These are phyloP conservation scores for Pyrgus malvae DNA, from an alignment of 2,888 invertebrate genomes.

Conservation along the genomic window DNA sequence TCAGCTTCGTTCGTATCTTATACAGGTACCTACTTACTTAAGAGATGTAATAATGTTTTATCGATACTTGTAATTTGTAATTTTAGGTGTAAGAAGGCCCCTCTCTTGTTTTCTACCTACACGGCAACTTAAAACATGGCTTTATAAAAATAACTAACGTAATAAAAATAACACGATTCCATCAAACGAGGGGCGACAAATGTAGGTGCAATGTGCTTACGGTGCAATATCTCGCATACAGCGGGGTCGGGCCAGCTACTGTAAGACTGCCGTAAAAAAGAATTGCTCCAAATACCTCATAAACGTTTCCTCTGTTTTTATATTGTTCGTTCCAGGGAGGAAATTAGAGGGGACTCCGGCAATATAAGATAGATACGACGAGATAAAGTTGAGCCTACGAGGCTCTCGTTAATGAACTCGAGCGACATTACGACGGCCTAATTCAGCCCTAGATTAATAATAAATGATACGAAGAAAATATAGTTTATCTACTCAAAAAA, in stretches of 20 bases:
- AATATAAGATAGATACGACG: background rate
- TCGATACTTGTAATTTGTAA: too few relatives aligned
- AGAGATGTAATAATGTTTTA: too few relatives aligned
- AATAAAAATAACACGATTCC: background rate
- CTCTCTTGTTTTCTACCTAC: too few relatives aligned
- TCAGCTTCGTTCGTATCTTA: too few relatives aligned
- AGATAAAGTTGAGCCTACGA: background rate
- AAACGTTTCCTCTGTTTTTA: conserved; percentile 5
- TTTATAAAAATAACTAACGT: background rate
- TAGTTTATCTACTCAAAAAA: too few relatives aligned
- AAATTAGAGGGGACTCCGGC: background rate
- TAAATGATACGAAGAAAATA: too few relatives aligned
- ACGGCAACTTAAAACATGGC: background rate
- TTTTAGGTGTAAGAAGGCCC: too few relatives aligned
- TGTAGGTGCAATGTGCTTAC: background rate
- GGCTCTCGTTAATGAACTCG: too few relatives aligned
- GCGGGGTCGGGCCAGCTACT: background rate
- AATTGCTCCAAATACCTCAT: conserved; percentile 8
- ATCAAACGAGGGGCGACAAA: background rate
- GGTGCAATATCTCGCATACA: too few relatives aligned
- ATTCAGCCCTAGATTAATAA: too few relatives aligned
- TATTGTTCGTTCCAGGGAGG: background rate
- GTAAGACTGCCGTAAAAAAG: background rate
- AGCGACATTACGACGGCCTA: too few relatives aligned
- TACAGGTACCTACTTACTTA: too few relatives aligned